phyloP scores from a whole-genome alignment of 1,140 invertebrate species.

The Neotoxoptera formosana region DNA sequence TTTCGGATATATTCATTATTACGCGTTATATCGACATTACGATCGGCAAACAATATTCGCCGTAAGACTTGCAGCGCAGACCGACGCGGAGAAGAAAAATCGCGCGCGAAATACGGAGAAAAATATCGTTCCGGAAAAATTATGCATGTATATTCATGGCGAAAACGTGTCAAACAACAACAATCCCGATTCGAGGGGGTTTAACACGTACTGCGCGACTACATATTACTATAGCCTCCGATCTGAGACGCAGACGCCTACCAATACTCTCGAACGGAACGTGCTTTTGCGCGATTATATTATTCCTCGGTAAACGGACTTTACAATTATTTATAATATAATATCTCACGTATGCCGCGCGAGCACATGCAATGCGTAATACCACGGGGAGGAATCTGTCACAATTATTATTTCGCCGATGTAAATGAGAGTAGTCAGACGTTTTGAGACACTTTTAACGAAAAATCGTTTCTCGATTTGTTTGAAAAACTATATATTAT shows the following conservation, averaged over 20 bases:
- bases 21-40: neutral
- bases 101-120: neutral
- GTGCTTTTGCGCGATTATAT: neutral
- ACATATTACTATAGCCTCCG: neutral
- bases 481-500: no score
- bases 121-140: neutral
- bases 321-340: neutral
- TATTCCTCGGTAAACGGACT: neutral
- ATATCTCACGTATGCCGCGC: neutral
- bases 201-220: neutral
- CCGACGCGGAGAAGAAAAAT: neutral
- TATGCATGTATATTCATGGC: neutral
- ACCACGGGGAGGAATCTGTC: neutral
- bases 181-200: neutral
- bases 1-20: neutral
- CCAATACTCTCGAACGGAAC: neutral
- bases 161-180: neutral
- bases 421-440: neutral
- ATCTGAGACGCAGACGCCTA: neutral
- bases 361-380: neutral
- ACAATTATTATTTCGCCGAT: neutral
- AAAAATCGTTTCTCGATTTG: no score
- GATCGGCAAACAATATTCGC: neutral
- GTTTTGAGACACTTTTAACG: no score
- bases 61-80: neutral